Evolutionary conservation across 1,140 invertebrate species (phyloP), one percentile per base, ranked within the genome.

Genomic region (Bombus pyrosoma): DNA sequence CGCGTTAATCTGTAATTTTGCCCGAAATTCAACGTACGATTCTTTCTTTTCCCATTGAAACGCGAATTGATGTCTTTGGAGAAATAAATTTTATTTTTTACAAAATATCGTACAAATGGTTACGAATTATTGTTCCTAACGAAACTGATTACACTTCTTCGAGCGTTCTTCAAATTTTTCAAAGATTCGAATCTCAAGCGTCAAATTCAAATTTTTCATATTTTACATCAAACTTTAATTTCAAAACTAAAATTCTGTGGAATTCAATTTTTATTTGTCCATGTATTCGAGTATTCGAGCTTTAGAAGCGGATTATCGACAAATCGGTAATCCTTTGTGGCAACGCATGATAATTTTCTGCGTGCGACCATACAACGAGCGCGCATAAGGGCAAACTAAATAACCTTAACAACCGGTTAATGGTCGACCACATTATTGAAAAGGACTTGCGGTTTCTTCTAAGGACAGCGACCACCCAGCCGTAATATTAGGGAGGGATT

Each of bases 371-470:
- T 25, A 43, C 8, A 39, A 76, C 5, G 81, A 37, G 13, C 8
- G 32, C 2, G 25, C 22, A 57, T 4, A 62, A 59, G 73, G 85
- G 64, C 25, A 69, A 75, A 41, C 75, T 39, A 37, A 80, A 76
- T 59, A 81, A 28, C 28, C 84, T 81, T 79, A 81, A 84, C 47
- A 71, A 74, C 68, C 75, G 39, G 73, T 88, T 86, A 89, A 89
- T 89, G 87, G 81, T 74, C 69, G 73, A 85, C 89, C 88, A 77
- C 86, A 81, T 84, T 81, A 83, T 87, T 83, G 62, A 69, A 85
- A 90, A 91, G 90, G 86, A 91, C 91, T 88, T 91, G 91, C 81
- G 91, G 91, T 87, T 91, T 90, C 89, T 91, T 91, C 74, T 41
- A 76, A 89, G 79, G 75, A 83, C 82, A 85, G 37, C 72, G 84